phyloP scores from a whole-genome alignment of 2,797 vertebrate genomes.

The Takifugu ocellatus region DNA sequence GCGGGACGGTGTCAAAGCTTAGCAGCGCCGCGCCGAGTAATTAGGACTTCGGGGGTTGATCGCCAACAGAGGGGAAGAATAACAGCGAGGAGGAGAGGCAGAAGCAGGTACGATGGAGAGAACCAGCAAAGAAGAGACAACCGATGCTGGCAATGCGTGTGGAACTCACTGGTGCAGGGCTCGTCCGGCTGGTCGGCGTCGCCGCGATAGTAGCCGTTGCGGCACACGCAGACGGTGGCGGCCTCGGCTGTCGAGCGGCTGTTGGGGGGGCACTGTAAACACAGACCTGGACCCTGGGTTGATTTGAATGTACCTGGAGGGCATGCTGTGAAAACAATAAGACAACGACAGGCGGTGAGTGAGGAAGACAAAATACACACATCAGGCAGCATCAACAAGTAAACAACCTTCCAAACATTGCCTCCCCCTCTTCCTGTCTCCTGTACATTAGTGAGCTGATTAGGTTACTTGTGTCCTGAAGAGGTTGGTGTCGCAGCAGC shows the following conservation, averaged over 20 bases:
- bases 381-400: background rate
- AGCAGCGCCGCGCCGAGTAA: slow-evolving; percentile 69
- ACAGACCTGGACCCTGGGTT: slow-evolving; percentile 86
- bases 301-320: slow-evolving; percentile 94
- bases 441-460: too few relatives aligned
- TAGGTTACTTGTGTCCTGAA: too few relatives aligned
- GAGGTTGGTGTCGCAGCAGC: too few relatives aligned
- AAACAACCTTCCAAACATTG: background rate
- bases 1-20: slow-evolving; percentile 58
- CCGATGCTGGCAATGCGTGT: background rate
- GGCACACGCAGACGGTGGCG: slow-evolving; percentile 88
- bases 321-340: slow-evolving; percentile 80
- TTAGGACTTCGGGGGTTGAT: slow-evolving; percentile 70
- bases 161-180: slow-evolving; percentile 92
- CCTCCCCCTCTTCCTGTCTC: too few relatives aligned
- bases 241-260: slow-evolving; percentile 91
- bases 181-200: slow-evolving; percentile 87
- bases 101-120: slow-evolving; percentile 21
- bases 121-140: slow-evolving; percentile 9
- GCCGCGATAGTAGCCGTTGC: slow-evolving; percentile 91
- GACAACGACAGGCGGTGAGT: slow-evolving; percentile 13
- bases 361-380: background rate
- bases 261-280: slow-evolving; percentile 88
- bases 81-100: slow-evolving; percentile 19
- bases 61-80: slow-evolving; percentile 33